A percentile compares a stretch with the other conserved stretches of the same genome.
phyloP scores from a whole-genome alignment of 2,113 vertebrate species.

The Tachuris rubrigastra region DNA sequence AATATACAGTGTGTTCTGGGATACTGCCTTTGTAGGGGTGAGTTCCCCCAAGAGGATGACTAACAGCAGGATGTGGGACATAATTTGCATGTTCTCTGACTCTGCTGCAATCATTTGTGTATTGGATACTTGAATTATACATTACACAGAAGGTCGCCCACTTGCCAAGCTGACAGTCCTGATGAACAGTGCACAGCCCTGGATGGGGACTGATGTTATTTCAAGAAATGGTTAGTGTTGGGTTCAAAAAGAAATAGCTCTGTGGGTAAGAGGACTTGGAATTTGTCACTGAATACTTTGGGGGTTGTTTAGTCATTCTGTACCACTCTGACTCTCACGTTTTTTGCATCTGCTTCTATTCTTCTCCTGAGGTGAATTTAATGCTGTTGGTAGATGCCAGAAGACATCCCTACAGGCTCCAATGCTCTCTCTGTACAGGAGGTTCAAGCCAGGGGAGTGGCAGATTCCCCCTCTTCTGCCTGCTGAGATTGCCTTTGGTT shows the following conservation, averaged over 20 bases:
- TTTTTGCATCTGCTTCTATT: neutral
- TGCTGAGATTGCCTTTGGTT: neutral
- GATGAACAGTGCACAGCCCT: neutral
- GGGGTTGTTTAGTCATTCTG: neutral
- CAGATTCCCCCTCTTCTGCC: neutral
- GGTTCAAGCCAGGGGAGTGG: neutral
- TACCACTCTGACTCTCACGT: neutral
- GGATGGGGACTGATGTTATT: neutral
- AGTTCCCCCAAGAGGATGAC: constrained; percentile 56
- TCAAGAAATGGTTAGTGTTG: neutral
- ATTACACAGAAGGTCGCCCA: constrained; percentile 41
- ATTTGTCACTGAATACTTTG: neutral
- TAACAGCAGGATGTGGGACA: constrained; percentile 65
- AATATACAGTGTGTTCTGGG: constrained; percentile 60
- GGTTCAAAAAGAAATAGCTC: neutral
- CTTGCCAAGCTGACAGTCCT: constrained; percentile 37
- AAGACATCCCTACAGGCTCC: neutral
- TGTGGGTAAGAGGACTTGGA: neutral
- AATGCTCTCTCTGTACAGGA: neutral
- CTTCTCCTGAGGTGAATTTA: neutral
- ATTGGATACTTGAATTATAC: constrained; percentile 61
- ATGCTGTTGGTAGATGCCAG: neutral
- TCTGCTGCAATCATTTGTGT: constrained; percentile 60
- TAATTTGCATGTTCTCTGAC: constrained; percentile 64
- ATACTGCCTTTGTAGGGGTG: constrained; percentile 33